These are phyloP conservation scores for Folsomia candida DNA, from an alignment of 2,888 invertebrate species.

Conservation along the genomic window DNA sequence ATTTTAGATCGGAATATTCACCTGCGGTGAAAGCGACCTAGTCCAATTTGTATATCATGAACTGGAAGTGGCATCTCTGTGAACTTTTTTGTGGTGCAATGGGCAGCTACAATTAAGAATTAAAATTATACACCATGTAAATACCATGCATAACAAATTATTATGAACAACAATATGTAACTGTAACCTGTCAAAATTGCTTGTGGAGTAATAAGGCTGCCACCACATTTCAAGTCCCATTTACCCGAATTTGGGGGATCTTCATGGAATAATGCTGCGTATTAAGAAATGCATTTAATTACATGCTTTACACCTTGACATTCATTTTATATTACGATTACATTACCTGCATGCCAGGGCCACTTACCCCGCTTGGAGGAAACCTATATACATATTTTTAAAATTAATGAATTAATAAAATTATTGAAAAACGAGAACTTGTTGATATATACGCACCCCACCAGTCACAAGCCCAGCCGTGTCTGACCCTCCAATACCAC, in stretches of 20 bases:
- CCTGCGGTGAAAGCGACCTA: slow-evolving; percentile 44
- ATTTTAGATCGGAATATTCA: too few species aligned
- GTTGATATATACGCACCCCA: too few species aligned
- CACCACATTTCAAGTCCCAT: slow-evolving; percentile 41
- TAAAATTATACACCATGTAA: too few species aligned
- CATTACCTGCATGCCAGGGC: slow-evolving; percentile 35
- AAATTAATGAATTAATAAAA: too few species aligned
- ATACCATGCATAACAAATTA: not conserved
- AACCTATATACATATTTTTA: too few species aligned
- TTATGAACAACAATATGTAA: not conserved
- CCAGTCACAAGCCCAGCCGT: slow-evolving; percentile 36
- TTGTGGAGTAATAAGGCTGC: slow-evolving; percentile 35
- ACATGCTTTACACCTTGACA: too few species aligned
- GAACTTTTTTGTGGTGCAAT: slow-evolving; percentile 37
- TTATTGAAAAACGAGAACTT: too few species aligned
- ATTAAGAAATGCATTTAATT: not conserved
- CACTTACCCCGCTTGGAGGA: slow-evolving; percentile 38
- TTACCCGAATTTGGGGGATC: slow-evolving; percentile 39
- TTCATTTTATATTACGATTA: too few species aligned
- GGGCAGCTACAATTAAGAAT: slow-evolving; percentile 39
- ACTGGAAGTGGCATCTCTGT: slow-evolving; percentile 16
- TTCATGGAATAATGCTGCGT: slow-evolving; percentile 40
- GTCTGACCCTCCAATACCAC: slow-evolving; percentile 37
- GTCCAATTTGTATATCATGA: slow-evolving; percentile 24
- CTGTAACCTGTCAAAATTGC: slow-evolving; percentile 37